Conservation (phyloP, 2,888 invertebrate genomes). For the Phyto melanocephala region DNA sequence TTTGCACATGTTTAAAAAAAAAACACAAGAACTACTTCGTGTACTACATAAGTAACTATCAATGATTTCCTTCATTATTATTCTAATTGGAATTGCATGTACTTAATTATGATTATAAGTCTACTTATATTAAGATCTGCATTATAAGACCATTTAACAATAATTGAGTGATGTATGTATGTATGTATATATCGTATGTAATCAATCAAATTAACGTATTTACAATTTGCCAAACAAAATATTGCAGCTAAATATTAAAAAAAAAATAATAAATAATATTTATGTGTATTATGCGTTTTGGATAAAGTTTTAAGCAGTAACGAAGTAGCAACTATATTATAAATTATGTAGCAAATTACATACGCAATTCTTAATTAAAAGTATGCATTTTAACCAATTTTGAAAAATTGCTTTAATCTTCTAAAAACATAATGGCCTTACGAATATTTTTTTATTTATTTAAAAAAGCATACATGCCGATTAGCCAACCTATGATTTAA, state of each 20-base stretch:
- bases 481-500: constrained; percentile 66
- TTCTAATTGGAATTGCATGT: background rate
- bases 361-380: background rate
- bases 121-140: background rate
- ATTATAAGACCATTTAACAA: background rate
- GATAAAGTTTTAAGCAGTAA: background rate
- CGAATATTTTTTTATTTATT: constrained; percentile 15
- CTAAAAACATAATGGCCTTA: constrained; percentile 21
- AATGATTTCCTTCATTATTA: background rate
- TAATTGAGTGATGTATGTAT: background rate
- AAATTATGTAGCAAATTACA: background rate
- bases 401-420: constrained; percentile 36
- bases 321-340: background rate
- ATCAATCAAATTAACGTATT: constrained; percentile 46
- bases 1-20: background rate
- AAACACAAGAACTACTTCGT: constrained; percentile 11
- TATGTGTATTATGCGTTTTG: background rate
- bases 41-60: background rate
- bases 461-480: constrained; percentile 69
- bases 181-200: background rate
- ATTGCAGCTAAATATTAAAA: background rate
- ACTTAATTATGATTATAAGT: constrained; percentile 9
- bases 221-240: constrained; percentile 38
- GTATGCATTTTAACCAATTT: background rate
- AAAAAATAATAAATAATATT: no score